Conservation (phyloP, 1,140 invertebrate species). For the Heliconius hermathena region DNA sequence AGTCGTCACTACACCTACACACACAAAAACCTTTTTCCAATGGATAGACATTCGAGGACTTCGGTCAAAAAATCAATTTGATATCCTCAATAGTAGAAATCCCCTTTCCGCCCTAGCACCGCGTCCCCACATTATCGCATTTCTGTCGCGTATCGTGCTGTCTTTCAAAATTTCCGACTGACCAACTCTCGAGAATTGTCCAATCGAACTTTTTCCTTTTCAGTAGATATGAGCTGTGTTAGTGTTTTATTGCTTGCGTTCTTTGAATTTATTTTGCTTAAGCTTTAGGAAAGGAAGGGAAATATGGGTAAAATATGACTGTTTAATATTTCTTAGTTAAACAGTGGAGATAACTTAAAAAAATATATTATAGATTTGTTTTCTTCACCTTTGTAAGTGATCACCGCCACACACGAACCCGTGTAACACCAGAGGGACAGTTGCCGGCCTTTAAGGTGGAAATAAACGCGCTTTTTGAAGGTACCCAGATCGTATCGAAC, state of each 20-base stretch:
- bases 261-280: background rate
- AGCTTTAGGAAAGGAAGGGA: background rate
- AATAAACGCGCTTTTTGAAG: too few relatives aligned
- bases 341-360: too few relatives aligned
- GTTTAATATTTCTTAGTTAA: too few relatives aligned
- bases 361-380: too few relatives aligned
- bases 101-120: constrained; percentile 5
- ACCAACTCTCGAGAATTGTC: constrained; percentile 15
- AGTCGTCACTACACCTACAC: background rate
- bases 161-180: constrained; percentile 19
- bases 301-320: background rate
- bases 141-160: constrained; percentile 17
- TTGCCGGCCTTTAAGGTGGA: too few relatives aligned
- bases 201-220: constrained; percentile 16
- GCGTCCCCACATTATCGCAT: constrained; percentile 7
- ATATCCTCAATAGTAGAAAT: constrained; percentile 8
- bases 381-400: too few relatives aligned
- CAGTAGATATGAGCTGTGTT: constrained; percentile 15
- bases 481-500: too few relatives aligned
- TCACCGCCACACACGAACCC: too few relatives aligned
- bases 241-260: constrained; percentile 1
- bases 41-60: background rate
- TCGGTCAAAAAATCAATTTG: constrained; percentile 13
- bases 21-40: background rate
- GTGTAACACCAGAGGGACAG: too few relatives aligned